Percentiles rank a stretch among this genome's conserved stretches.
These are phyloP conservation scores for Morone chrysops DNA, from an alignment of 2,113 vertebrate genomes.

Conservation along the genomic window DNA sequence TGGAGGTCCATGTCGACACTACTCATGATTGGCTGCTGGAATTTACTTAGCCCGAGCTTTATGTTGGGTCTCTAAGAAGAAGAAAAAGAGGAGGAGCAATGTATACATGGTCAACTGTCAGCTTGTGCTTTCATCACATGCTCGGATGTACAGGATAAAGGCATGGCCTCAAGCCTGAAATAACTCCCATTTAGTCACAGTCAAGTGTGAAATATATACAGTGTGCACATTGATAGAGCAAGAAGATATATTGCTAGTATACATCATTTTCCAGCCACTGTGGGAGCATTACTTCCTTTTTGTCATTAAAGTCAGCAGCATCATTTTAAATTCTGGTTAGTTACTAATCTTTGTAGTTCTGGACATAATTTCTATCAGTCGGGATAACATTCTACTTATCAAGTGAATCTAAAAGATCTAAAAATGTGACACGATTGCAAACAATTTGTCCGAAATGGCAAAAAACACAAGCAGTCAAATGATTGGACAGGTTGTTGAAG, in stretches of 20 bases:
- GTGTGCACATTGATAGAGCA: background rate
- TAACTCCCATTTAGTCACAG: conserved; percentile 23
- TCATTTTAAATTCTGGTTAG: background rate
- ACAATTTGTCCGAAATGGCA: background rate
- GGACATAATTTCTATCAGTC: background rate
- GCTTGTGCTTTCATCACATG: conserved; percentile 44
- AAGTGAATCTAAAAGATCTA: background rate
- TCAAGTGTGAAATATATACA: conserved; percentile 39
- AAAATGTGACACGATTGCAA: background rate
- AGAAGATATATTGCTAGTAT: background rate
- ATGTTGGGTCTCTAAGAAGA: conserved; percentile 12
- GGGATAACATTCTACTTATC: background rate
- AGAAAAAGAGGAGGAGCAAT: conserved; percentile 25
- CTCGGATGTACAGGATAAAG: conserved; percentile 27
- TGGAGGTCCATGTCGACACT: conserved; percentile 33
- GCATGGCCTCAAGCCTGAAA: conserved; percentile 13
- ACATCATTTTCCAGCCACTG: background rate
- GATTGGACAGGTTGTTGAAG: background rate
- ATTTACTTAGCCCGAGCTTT: conserved; percentile 33
- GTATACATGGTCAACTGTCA: conserved; percentile 39
- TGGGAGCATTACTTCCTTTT: background rate
- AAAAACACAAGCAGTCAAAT: background rate
- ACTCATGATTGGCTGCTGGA: conserved; percentile 14
- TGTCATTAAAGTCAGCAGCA: background rate
- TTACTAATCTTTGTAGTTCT: background rate